Conservation (phyloP, 1,140 invertebrate species). For the Saccostrea cuccullata region DNA sequence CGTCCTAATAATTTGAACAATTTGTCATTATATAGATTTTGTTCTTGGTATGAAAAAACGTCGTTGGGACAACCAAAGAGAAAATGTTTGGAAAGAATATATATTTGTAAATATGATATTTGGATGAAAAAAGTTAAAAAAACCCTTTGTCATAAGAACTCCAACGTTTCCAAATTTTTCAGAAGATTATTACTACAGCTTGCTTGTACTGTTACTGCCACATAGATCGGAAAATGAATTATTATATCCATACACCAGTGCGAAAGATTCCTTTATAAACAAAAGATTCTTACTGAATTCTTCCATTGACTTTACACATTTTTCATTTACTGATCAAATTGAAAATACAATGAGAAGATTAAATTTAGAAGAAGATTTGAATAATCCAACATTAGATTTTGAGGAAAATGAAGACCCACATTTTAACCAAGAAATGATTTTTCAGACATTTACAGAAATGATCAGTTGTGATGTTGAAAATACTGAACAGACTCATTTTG, state of each 20-base stretch:
- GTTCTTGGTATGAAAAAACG: conserved; percentile 47
- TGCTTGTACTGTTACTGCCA: conserved; percentile 54
- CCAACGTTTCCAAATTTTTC: conserved; percentile 49
- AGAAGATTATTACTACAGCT: conserved; percentile 60
- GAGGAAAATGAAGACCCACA: no score
- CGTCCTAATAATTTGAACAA: conserved; percentile 33
- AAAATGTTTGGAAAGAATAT: conserved; percentile 29
- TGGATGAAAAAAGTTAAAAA: conserved; percentile 44
- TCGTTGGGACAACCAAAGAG: not conserved
- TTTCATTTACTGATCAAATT: conserved; percentile 46
- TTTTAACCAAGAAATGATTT: not conserved
- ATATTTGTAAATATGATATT: conserved; percentile 27
- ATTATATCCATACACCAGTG: conserved; percentile 1
- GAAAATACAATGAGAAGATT: conserved; percentile 52
- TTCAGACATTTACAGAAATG: no score
- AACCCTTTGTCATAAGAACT: conserved; percentile 44
- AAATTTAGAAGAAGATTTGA: conserved; percentile 11
- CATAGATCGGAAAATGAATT: conserved; percentile 46
- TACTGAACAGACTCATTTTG: not conserved
- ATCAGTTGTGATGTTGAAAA: no score
- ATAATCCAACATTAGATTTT: not conserved
- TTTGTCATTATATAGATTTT: conserved; percentile 41
- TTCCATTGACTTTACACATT: conserved; percentile 26
- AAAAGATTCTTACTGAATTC: conserved; percentile 47
- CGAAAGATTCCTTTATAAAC: conserved; percentile 45